Evolutionary conservation across 1,140 invertebrate species (phyloP).

Genomic region (Bombus vancouverensis): DNA sequence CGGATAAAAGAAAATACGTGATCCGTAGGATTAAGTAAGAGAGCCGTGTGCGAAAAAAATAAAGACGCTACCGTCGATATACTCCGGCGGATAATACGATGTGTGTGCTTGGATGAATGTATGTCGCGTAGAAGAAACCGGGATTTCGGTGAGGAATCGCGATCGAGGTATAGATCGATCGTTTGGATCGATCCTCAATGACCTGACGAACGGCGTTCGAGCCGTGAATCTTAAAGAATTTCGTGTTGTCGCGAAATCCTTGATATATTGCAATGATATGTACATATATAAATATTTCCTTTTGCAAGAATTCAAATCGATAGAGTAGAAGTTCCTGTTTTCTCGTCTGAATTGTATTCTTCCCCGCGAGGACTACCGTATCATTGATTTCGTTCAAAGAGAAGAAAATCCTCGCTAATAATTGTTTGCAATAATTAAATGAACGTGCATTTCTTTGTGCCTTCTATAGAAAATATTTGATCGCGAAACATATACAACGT

Average conservation of each 20-base stretch:
- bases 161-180: background rate
- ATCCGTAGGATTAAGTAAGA: constrained; percentile 7
- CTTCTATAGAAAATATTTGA: too few species aligned
- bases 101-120: constrained; percentile 5
- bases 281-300: background rate
- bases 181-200: background rate
- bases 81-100: background rate
- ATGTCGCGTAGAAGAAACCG: background rate
- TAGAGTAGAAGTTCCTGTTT: background rate
- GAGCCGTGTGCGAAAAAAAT: background rate
- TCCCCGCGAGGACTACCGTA: background rate
- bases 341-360: background rate
- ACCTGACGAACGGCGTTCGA: background rate
- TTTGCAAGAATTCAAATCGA: background rate
- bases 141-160: constrained; percentile 2
- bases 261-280: background rate
- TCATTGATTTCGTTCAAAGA: background rate
- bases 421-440: background rate
- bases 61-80: background rate
- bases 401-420: background rate
- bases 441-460: too few species aligned
- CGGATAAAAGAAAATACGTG: background rate
- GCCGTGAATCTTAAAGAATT: background rate
- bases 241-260: background rate
- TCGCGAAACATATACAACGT: too few species aligned